Base-by-base conservation (phyloP, 2,797 vertebrate genomes). In the Sus cebifrons region DNA sequence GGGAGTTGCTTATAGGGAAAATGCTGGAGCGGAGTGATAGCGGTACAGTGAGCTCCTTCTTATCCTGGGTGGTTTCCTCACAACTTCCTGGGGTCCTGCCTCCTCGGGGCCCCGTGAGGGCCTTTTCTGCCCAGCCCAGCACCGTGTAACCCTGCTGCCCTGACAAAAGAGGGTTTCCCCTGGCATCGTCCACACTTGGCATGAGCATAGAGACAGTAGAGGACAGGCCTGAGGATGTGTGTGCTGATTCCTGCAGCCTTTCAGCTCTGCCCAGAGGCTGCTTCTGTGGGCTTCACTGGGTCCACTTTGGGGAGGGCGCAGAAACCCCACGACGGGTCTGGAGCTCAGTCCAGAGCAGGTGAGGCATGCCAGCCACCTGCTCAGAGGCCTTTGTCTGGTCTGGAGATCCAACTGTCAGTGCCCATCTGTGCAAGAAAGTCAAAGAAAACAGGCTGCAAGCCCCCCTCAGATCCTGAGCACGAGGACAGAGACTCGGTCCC, bases 51-150 rank as follows among this genome's bases (percentile, higher is more conserved):
- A 87, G 54, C 54, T 52, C n/a, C 93, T 91, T 2, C 82, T 91
- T 81, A 85, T 92, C 70, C 58, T 15, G 49, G 32, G 36, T 87
- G 40, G 44, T 82, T 92, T 92, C 56, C 62, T 86, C 7, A 18
- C 60, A 60, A 20, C 16, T 60, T 89, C 74, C 84, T 77, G n/a
- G 68, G 54, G 36, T 36, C 29, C 25, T 7, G 21, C 52, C 81
- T 89, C 78, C 20, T 36, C 0, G 9, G 11, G 77, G 58, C 44
- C 65, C 14, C 1, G 54, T 14, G 23, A n/a, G 40, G 54, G 44
- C 65, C 18, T 91, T 71, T 75, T 29, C 25, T 0, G 20, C 52
- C 44, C 70, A 62, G 36, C 58, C 32, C 60, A 71, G 29, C n/a
- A 0, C 32, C 4, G 36, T 10, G 7, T 12, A 23, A 40, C 73